Evolutionary conservation across 53 echinoderm and acorn worm genomes (phyloP), one percentile per base, ranked within the genome.

Genomic region (Apostichopus leukothele): DNA sequence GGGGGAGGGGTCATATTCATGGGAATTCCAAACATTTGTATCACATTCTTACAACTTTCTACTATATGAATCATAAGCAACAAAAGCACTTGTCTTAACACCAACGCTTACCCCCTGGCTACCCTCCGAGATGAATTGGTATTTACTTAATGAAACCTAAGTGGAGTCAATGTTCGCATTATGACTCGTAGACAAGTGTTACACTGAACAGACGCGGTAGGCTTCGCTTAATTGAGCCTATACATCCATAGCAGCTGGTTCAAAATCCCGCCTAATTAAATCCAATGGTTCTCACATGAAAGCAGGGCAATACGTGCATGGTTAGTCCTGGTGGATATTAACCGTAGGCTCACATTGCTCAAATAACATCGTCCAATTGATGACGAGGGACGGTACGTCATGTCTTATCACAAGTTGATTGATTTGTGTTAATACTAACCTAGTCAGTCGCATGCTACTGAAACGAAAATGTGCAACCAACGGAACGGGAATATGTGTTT

Each of bases 81-180:
- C 71, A 18, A 68, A 71, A 63, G 20, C 5, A 2, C 71, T 19
- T 71, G 18, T 71, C 20, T 71, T 71, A 71, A 71, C 18, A 19
- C 71, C 71, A 18, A 16, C 18, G 18, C 18, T 18, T 71, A 71
- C 71, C 71, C 71, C 71, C 71, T 71, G 71, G 71, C 18, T 16
- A 16, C 71, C 71, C 71, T 71, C 71, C 6, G n/a, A 71, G 71
- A 71, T 71, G 71, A 18, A 71, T 14, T 21, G 71, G 71, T 71
- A 71, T 71, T 71, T 71, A 71, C 71, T 71, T 71, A 71, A 71
- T 71, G 71, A 71, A 71, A 16, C 71, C 16, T 71, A 71, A 71
- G 71, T 71, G 18, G 2, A 71, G 71, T 71, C 71, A 71, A 71
- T 18, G 71, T n/a, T 16, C 71, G 20, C 16, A 71, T 16, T 71